Evolutionary conservation across 2,113 vertebrate species (phyloP).

Genomic region (Psilopsiagon aymara): DNA sequence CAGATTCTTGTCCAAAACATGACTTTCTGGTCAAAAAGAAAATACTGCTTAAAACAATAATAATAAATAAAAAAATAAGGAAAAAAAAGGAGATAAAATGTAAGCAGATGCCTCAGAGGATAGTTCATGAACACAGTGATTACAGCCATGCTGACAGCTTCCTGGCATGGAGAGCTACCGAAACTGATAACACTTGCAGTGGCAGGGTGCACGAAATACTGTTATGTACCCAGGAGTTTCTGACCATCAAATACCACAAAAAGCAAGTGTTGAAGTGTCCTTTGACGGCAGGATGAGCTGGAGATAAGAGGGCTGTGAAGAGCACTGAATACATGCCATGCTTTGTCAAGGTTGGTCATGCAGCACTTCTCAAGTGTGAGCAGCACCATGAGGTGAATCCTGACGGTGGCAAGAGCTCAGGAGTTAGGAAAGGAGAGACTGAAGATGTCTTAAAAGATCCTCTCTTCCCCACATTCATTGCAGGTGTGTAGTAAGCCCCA

Average conservation of each 20-base stretch:
- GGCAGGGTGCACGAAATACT: background rate
- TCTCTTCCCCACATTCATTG: background rate
- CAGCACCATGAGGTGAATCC: rapidly evolving
- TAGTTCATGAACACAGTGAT: background rate
- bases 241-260: background rate
- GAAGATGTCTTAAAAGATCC: no score
- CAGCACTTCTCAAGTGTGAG: background rate
- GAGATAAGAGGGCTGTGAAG: background rate
- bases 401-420: background rate
- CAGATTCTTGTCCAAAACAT: background rate
- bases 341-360: background rate
- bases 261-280: rapidly evolving
- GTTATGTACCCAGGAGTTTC: background rate
- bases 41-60: background rate
- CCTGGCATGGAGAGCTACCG: background rate
- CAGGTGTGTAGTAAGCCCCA: rapidly evolving
- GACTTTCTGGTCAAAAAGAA: background rate
- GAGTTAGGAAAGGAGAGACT: background rate
- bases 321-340: background rate
- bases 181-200: background rate
- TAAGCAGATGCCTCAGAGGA: background rate
- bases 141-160: constrained; percentile 37
- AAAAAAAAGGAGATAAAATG: background rate
- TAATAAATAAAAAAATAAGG: background rate
- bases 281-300: background rate